A percentile compares a stretch with the other conserved stretches of the same genome.
Conservation (phyloP, 2,113 vertebrate genomes). For the Cryptomyrus ogoouensis region DNA sequence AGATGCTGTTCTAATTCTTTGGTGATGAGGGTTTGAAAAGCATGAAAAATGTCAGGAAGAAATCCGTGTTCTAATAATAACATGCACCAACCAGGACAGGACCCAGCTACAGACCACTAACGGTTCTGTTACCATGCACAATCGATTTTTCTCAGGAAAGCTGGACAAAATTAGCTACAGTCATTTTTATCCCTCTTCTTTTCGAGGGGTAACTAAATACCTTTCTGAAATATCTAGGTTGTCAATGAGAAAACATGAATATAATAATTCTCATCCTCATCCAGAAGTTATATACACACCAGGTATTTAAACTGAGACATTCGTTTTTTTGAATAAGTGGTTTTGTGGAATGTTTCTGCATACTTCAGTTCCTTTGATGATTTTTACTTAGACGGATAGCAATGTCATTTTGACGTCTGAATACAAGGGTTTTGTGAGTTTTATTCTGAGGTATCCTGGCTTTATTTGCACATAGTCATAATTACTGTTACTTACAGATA, state of each 20-base stretch:
- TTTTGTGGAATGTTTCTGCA: background rate
- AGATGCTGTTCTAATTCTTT: slow-evolving; percentile 1
- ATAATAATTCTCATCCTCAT: background rate
- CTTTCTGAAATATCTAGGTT: background rate
- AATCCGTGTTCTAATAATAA: background rate
- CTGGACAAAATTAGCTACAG: background rate
- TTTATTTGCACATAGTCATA: background rate
- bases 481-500: background rate
- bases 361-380: background rate
- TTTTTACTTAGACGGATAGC: background rate
- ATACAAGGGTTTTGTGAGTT: background rate
- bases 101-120: background rate
- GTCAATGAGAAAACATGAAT: background rate
- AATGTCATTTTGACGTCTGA: background rate
- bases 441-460: background rate
- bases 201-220: background rate
- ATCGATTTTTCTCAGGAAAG: slow-evolving; percentile 8
- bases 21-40: background rate
- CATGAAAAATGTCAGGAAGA: slow-evolving; percentile 1
- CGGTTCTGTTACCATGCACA: background rate
- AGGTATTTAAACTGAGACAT: background rate
- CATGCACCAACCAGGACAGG: background rate
- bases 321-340: background rate
- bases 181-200: background rate
- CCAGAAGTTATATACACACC: background rate